Percentiles rank a stretch among this genome's conserved stretches.
Conservation (phyloP, 2,888 invertebrate species). For the Cabera pusaria region DNA sequence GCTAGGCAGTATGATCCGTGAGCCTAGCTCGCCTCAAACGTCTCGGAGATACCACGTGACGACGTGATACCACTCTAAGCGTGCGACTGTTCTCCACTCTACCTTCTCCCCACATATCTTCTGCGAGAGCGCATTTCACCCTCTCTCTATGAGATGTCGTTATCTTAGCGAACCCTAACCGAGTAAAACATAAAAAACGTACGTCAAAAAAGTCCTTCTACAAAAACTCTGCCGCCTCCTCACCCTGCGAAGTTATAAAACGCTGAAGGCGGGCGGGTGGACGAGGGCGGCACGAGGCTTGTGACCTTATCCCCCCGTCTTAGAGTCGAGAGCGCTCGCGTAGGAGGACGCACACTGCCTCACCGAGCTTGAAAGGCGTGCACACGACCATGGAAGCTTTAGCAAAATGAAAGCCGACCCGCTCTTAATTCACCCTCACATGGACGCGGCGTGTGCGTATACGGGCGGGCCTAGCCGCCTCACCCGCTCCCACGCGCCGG, state of each 20-base stretch:
- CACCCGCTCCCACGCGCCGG: constrained; percentile 53
- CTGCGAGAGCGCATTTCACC: constrained; percentile 61
- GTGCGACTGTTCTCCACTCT: constrained; percentile 41
- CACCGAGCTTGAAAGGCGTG: constrained; percentile 72
- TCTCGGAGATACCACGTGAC: neutral
- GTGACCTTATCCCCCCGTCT: constrained; percentile 58
- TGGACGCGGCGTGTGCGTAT: constrained; percentile 65
- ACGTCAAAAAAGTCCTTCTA: constrained; percentile 82
- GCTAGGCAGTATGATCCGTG: constrained; percentile 6
- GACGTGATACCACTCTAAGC: constrained; percentile 13
- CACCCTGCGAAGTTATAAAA: constrained; percentile 79
- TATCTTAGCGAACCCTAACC: constrained; percentile 80
- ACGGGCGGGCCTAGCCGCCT: constrained; percentile 45
- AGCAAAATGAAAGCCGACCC: constrained; percentile 83
- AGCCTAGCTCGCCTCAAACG: no score
- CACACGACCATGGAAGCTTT: constrained; percentile 82
- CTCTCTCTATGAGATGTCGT: constrained; percentile 75
- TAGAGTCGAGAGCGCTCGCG: constrained; percentile 63
- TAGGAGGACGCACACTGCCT: constrained; percentile 57
- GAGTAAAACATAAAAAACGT: constrained; percentile 83
- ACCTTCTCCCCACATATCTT: constrained; percentile 50
- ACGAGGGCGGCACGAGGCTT: constrained; percentile 39
- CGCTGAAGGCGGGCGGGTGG: constrained; percentile 62
- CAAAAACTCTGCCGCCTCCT: constrained; percentile 77
- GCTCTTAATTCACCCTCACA: constrained; percentile 82